phyloP scores from a whole-genome alignment of 1,140 invertebrate species.

The Chelonus insularis region DNA sequence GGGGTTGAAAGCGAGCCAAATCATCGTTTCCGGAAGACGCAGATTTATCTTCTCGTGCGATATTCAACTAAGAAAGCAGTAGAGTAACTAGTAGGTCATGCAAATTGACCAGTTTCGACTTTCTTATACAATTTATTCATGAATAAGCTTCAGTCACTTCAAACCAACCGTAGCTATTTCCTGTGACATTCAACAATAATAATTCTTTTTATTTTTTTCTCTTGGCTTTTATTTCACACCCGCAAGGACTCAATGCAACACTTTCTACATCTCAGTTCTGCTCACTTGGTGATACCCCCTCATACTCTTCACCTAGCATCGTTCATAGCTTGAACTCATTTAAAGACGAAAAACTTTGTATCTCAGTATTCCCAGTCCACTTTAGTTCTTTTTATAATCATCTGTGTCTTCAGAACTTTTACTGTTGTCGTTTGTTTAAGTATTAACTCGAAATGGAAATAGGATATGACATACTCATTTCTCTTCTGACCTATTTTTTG shows the following conservation, averaged over 20 bases:
- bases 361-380: too few species aligned
- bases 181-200: neutral
- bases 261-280: neutral
- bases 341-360: too few species aligned
- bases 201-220: neutral
- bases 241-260: neutral
- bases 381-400: too few species aligned
- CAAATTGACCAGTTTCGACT: neutral
- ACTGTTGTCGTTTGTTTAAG: neutral
- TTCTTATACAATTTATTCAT: neutral
- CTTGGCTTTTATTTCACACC: neutral
- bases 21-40: conserved; percentile 25
- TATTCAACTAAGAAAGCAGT: too few species aligned
- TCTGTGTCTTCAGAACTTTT: too few species aligned
- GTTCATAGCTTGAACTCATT: too few species aligned
- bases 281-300: neutral
- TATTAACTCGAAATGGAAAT: neutral
- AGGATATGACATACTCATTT: neutral
- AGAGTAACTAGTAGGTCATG: neutral
- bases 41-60: conserved; percentile 21
- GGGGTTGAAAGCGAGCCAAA: conserved; percentile 29
- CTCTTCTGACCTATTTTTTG: neutral
- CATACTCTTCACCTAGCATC: too few species aligned
- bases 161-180: neutral
- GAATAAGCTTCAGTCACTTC: neutral